Conservation (phyloP, 1,140 invertebrate species). For the Galleria mellonella region DNA sequence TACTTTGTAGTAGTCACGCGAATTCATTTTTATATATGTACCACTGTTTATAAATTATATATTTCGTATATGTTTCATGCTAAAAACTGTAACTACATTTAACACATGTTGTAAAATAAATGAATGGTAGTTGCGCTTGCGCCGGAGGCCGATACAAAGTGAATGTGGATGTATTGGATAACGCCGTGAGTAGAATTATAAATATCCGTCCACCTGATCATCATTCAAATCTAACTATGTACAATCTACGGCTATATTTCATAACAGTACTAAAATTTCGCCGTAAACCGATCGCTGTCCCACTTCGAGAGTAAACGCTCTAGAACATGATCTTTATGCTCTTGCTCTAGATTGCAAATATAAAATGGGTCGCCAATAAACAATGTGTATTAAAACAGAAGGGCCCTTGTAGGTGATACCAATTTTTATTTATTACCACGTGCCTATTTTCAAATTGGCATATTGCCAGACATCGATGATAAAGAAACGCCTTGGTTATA, state of each 20-base stretch:
- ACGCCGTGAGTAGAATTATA: constrained; percentile 9
- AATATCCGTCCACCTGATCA: background rate
- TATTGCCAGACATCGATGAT: constrained; percentile 1
- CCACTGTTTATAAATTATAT: background rate
- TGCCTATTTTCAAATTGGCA: constrained; percentile 1
- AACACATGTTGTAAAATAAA: no score
- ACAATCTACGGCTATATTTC: background rate
- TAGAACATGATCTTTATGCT: background rate
- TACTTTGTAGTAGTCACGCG: constrained; percentile 60
- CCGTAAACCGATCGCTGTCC: background rate
- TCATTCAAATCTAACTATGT: background rate
- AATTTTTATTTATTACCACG: constrained; percentile 5
- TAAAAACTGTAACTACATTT: no score
- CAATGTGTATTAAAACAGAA: constrained; percentile 6
- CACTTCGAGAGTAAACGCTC: background rate
- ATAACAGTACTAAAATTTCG: background rate
- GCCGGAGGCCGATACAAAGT: constrained; percentile 1
- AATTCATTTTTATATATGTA: constrained; percentile 46
- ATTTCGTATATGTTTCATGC: background rate
- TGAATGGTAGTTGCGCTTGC: background rate
- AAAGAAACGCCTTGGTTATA: background rate
- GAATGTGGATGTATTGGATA: constrained; percentile 21
- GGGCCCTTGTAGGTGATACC: constrained; percentile 2
- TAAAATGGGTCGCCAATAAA: constrained; percentile 8
- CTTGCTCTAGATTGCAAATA: constrained; percentile 1